These are phyloP conservation scores for Oscheius myriophilus DNA, from an alignment of 2,888 invertebrate species.

Conservation along the genomic window DNA sequence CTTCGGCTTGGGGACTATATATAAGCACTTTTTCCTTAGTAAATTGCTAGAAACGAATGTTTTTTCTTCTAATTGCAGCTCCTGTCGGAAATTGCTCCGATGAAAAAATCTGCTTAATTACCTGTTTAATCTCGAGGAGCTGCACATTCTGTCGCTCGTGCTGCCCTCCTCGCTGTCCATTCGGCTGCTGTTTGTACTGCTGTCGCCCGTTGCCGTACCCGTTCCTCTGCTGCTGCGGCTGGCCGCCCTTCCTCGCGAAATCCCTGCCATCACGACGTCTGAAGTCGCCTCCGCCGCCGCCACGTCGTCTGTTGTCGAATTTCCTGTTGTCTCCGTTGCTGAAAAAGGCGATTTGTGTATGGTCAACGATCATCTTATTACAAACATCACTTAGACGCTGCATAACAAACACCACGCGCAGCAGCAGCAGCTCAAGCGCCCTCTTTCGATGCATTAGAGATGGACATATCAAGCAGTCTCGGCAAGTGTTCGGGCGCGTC, in stretches of 20 bases:
- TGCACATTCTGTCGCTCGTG: no score
- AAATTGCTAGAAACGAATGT: no score
- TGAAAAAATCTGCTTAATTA: no score
- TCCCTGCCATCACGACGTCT: neutral
- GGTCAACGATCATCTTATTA: constrained; percentile 8
- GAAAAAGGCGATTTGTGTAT: neutral
- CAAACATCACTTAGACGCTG: neutral
- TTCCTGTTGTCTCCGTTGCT: constrained; percentile 23
- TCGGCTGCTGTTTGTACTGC: neutral
- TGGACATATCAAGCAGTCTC: neutral
- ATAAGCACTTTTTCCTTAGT: no score
- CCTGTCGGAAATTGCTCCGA: no score
- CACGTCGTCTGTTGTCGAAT: neutral
- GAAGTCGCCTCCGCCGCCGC: neutral
- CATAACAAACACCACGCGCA: neutral
- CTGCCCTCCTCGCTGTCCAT: neutral
- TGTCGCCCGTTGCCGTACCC: neutral
- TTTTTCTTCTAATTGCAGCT: no score
- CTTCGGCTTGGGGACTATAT: no score
- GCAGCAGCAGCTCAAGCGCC: no score
- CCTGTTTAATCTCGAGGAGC: no score
- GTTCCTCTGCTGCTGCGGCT: constrained; percentile 8
- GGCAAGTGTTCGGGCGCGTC: neutral
- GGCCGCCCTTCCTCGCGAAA: no score
- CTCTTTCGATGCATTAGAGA: neutral